Percentiles rank a stretch among this genome's conserved stretches.
These are phyloP conservation scores for Melanchra persicariae DNA, from an alignment of 2,888 invertebrate species.

Conservation along the genomic window DNA sequence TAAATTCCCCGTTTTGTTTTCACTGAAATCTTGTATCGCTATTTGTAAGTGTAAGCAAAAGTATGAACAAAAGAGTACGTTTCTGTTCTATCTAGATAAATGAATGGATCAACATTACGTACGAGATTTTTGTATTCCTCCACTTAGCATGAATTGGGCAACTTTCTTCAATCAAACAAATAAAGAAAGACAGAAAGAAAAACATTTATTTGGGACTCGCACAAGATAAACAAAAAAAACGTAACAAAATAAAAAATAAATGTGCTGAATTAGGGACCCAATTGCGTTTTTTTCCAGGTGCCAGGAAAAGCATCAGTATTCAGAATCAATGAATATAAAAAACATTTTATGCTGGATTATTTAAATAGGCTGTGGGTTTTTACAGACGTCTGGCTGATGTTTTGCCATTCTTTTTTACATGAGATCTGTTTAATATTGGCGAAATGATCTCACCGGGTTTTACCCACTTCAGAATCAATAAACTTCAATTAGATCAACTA, in stretches of 20 bases:
- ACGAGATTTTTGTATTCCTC: too few relatives aligned
- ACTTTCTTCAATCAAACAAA: background rate
- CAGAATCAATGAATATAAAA: background rate
- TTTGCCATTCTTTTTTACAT: background rate
- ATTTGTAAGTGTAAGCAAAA: too few relatives aligned
- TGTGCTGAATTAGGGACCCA: too few relatives aligned
- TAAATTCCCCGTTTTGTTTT: background rate
- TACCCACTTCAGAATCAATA: background rate
- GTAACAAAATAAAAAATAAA: too few relatives aligned
- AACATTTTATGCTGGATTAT: background rate
- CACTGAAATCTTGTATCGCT: background rate
- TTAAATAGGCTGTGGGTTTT: constrained; percentile 1
- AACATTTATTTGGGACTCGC: too few relatives aligned
- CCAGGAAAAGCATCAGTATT: background rate
- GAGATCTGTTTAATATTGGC: constrained; percentile 1
- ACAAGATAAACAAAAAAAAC: too few relatives aligned
- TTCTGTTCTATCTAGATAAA: too few relatives aligned
- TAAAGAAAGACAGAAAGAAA: too few relatives aligned
- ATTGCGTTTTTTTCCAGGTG: background rate
- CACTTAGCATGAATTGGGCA: background rate
- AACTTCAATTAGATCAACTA: background rate
- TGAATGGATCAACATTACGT: too few relatives aligned
- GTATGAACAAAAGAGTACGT: too few relatives aligned
- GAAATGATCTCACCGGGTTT: constrained; percentile 15
- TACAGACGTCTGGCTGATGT: constrained; percentile 10